phyloP scores from a whole-genome alignment of 1,140 invertebrate genomes.

The Parapsyche elsis region DNA sequence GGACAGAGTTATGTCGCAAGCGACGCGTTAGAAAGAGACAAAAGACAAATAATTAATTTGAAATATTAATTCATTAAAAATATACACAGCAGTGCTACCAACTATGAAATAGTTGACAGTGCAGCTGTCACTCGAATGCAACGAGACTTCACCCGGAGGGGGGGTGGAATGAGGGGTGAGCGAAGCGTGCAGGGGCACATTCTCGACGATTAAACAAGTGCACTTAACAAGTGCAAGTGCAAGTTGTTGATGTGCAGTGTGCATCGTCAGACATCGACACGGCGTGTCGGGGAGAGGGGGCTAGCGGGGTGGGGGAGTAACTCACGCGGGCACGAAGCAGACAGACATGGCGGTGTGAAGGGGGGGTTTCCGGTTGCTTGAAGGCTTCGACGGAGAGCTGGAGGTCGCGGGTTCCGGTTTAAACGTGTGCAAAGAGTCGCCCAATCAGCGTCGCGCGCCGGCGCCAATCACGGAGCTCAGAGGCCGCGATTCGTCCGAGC shows the following conservation, averaged over 20 bases:
- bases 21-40: no score
- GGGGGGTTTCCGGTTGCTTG: slow-evolving; percentile 37
- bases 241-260: no score
- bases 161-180: slow-evolving; percentile 21
- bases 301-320: background rate
- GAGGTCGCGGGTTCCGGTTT: slow-evolving; percentile 59
- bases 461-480: slow-evolving; percentile 69
- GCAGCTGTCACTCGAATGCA: no score
- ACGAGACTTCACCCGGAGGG: background rate
- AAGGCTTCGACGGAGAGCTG: slow-evolving; percentile 31
- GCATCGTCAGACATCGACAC: background rate
- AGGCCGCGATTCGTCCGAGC: slow-evolving; percentile 68
- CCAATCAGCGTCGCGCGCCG: slow-evolving; percentile 66
- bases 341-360: background rate
- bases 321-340: background rate
- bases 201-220: no score
- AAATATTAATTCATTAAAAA: no score
- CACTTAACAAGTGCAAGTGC: no score
- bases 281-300: background rate
- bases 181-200: no score
- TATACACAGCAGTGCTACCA: no score
- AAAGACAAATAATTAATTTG: no score
- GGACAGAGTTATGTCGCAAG: no score
- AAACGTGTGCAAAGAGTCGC: slow-evolving; percentile 62
- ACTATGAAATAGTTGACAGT: no score